Evolutionary conservation across 2,113 vertebrate genomes (phyloP).

Genomic region (Setophaga coronata): DNA sequence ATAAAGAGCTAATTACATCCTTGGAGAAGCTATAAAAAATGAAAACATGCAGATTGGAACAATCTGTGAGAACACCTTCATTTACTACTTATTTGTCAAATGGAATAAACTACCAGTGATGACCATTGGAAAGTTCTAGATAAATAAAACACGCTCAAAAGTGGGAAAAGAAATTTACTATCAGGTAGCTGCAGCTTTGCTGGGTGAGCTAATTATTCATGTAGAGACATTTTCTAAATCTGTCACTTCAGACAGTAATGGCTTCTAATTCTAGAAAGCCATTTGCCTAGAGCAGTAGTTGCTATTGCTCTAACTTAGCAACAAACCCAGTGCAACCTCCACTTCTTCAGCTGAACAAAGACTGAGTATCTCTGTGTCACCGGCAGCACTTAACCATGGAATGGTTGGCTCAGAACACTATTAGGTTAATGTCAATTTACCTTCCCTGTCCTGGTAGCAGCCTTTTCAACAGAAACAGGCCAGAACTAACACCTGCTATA

Average conservation of each 20-base stretch:
- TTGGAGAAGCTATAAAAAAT: slow-evolving; percentile 34
- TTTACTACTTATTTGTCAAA: neutral
- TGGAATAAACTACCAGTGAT: neutral
- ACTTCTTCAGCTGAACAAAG: neutral
- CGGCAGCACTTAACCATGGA: neutral
- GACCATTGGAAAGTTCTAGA: neutral
- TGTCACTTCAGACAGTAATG: slow-evolving; percentile 22
- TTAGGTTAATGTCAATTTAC: neutral
- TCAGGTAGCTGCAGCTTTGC: slow-evolving; percentile 23
- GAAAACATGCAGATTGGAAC: neutral
- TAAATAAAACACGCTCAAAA: neutral
- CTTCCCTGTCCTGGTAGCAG: neutral
- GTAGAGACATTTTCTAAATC: neutral
- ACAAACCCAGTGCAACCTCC: neutral
- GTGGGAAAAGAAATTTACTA: neutral
- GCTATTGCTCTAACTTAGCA: neutral
- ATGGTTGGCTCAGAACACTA: neutral
- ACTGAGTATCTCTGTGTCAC: neutral
- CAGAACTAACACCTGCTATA: neutral
- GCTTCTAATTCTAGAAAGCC: slow-evolving; percentile 51
- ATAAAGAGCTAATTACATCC: slow-evolving; percentile 5
- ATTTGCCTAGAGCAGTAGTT: slow-evolving; percentile 18
- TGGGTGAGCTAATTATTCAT: neutral
- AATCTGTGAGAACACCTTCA: slow-evolving; percentile 8
- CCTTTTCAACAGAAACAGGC: neutral